phyloP scores from a whole-genome alignment of 2,888 invertebrate species.

The Erebia ligea region DNA sequence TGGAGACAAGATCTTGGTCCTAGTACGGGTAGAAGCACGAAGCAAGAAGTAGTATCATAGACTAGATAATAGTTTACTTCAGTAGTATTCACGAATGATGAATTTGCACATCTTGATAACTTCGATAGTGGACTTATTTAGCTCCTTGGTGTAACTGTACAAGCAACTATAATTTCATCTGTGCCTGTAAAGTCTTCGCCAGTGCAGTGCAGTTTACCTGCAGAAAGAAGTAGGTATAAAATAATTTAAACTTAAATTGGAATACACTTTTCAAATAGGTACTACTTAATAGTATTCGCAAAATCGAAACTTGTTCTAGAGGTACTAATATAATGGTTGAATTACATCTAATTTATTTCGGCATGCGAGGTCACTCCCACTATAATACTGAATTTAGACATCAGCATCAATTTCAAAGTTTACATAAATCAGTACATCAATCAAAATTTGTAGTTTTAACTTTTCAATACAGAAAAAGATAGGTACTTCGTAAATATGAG shows the following conservation, averaged over 20 bases:
- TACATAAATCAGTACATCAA: background rate
- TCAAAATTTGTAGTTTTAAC: too few species aligned
- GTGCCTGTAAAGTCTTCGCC: too few species aligned
- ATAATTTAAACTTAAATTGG: too few species aligned
- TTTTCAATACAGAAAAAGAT: too few species aligned
- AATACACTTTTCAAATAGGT: background rate
- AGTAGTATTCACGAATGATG: background rate
- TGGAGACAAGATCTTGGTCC: slow-evolving; percentile 58
- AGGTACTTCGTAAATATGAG: too few species aligned
- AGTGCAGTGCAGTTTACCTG: too few species aligned
- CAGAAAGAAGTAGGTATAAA: too few species aligned
- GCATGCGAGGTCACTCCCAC: slow-evolving; percentile 65
- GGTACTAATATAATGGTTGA: slow-evolving; percentile 51
- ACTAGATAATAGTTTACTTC: too few species aligned
- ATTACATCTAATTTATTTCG: slow-evolving; percentile 61
- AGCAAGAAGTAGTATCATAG: too few species aligned
- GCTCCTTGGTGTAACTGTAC: too few species aligned
- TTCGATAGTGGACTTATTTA: background rate
- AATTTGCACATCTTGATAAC: background rate
- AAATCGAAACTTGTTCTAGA: slow-evolving; percentile 31
- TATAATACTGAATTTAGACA: slow-evolving; percentile 15
- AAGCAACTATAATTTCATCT: too few species aligned
- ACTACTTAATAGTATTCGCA: slow-evolving; percentile 46
- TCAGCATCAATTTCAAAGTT: background rate
- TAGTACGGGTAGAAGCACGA: slow-evolving; percentile 49